Conservation (phyloP, 2,888 invertebrate species). For the Panorpa germanica region DNA sequence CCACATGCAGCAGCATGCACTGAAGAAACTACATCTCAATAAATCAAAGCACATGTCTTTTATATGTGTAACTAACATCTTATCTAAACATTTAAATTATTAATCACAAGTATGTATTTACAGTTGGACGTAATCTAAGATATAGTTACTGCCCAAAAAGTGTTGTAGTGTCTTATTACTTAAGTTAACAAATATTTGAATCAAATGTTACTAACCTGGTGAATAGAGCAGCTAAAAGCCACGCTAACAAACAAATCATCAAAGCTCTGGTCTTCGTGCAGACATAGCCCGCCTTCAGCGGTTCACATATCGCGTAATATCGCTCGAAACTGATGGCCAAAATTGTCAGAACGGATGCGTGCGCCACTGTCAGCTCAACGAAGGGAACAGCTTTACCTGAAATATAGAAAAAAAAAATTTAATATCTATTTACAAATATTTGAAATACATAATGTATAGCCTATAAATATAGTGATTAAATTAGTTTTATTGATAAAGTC, state of each 20-base stretch:
- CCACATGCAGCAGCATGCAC: too few species aligned
- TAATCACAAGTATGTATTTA: too few species aligned
- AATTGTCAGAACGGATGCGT: constrained; percentile 83
- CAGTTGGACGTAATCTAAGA: too few species aligned
- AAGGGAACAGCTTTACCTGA: constrained; percentile 85
- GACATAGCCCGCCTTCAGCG: constrained; percentile 73
- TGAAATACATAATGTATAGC: constrained; percentile 7
- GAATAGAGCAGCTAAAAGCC: constrained; percentile 68
- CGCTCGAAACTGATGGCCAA: constrained; percentile 85
- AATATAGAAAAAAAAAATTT: constrained; percentile 17
- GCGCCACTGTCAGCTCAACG: constrained; percentile 78
- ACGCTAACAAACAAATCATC: constrained; percentile 62
- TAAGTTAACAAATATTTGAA: too few species aligned
- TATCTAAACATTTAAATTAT: too few species aligned
- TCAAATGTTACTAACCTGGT: constrained; percentile 47
- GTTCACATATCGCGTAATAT: constrained; percentile 83
- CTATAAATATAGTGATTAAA: constrained; percentile 1
- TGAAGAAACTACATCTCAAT: too few species aligned
- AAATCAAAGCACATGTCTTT: too few species aligned
- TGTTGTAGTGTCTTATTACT: too few species aligned
- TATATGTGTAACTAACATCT: too few species aligned
- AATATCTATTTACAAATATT: background rate
- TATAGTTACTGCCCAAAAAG: too few species aligned
- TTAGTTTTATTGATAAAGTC: too few species aligned
- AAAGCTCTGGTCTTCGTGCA: constrained; percentile 74